phyloP scores from a whole-genome alignment of 1,140 invertebrate genomes.

The Magallana gigas region DNA sequence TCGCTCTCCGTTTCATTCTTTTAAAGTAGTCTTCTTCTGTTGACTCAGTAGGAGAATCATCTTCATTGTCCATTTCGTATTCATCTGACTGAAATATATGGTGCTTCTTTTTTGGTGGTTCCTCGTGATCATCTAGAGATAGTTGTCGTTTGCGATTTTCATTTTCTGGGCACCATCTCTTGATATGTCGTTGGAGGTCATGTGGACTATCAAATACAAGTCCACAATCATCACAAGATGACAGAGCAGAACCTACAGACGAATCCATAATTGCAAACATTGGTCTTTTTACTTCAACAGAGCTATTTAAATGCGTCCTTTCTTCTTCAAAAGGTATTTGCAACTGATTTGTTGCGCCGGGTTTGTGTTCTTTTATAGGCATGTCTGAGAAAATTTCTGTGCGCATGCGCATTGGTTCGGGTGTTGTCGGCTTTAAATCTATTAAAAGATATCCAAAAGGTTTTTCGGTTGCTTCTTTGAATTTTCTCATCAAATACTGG shows the following conservation, averaged over 20 bases:
- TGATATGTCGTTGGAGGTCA: constrained; percentile 35
- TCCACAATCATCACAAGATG: constrained; percentile 42
- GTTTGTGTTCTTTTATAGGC: neutral
- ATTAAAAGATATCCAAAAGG: too few relatives aligned
- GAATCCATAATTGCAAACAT: too few relatives aligned
- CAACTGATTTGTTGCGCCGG: neutral
- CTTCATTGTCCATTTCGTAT: too few relatives aligned
- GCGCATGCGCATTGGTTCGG: neutral
- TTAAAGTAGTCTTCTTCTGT: neutral
- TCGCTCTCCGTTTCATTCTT: constrained; percentile 14
- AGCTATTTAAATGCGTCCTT: too few relatives aligned
- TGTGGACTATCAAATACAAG: constrained; percentile 37
- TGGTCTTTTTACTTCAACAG: too few relatives aligned
- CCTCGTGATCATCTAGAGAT: too few relatives aligned
- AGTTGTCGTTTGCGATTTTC: too few relatives aligned
- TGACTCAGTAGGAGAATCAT: too few relatives aligned
- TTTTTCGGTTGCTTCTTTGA: too few relatives aligned
- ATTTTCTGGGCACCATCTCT: constrained; percentile 30
- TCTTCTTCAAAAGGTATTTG: too few relatives aligned
- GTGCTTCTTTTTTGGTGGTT: neutral
- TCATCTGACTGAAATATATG: neutral
- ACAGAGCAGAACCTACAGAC: too few relatives aligned
- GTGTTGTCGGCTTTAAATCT: too few relatives aligned
- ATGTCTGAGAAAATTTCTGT: constrained; percentile 30
- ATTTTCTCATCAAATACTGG: neutral